Evolutionary conservation across 37 sponge, comb jelly and placozoan genomes (phyloP).

Genomic region (Axinella damicornis): DNA sequence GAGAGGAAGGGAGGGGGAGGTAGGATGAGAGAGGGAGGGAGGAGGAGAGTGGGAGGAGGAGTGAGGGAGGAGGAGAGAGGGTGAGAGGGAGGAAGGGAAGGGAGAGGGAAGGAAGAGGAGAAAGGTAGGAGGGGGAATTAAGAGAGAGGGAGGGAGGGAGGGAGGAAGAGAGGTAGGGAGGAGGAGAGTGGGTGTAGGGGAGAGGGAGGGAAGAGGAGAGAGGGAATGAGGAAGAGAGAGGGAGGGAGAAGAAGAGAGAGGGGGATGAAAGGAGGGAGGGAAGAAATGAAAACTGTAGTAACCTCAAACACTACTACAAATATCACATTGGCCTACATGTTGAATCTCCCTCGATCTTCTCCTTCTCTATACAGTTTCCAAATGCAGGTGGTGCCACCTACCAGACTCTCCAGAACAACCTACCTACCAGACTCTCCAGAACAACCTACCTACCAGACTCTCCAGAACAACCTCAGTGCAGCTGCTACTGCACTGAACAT

Average conservation of each 20-base stretch:
- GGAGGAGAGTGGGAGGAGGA: slow-evolving; percentile 33
- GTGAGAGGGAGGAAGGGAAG: no score
- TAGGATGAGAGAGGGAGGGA: slow-evolving; percentile 34
- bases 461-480: no score
- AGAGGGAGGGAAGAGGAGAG: not conserved
- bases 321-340: no score
- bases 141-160: not conserved
- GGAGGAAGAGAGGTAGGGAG: not conserved
- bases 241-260: slow-evolving; percentile 42
- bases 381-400: slow-evolving; percentile 63
- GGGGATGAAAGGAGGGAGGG: no score
- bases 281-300: not conserved
- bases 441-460: no score
- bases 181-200: not conserved
- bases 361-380: no score
- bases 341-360: no score
- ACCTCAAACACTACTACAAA: no score
- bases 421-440: no score
- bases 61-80: slow-evolving; percentile 34
- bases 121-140: slow-evolving; percentile 21
- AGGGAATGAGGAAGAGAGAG: slow-evolving; percentile 38
- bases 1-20: no score
- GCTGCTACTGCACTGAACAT: slow-evolving; percentile 92
- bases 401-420: slow-evolving; percentile 84
- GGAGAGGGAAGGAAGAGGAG: slow-evolving; percentile 17